Percentiles rank a stretch among this genome's conserved stretches.
Evolutionary conservation across 1,140 invertebrate genomes (phyloP).

Genomic region (Papilio machaon): DNA sequence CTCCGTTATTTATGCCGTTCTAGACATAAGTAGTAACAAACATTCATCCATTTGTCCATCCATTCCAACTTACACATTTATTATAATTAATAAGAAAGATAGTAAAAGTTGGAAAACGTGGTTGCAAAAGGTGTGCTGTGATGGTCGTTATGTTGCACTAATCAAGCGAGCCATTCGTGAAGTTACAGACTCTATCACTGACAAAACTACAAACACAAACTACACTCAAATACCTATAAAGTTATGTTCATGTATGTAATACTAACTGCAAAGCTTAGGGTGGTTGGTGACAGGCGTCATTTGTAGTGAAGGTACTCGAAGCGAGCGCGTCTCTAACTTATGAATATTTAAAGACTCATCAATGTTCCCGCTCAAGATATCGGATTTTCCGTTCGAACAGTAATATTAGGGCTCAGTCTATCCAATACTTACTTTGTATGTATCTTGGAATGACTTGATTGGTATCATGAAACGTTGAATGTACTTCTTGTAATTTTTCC

Average conservation of each 20-base stretch:
- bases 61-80: too few relatives aligned
- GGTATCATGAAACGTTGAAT: conserved; percentile 42
- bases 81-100: too few relatives aligned
- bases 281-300: conserved; percentile 67
- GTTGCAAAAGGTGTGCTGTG: too few relatives aligned
- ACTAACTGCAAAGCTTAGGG: conserved; percentile 40
- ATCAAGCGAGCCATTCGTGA: too few relatives aligned
- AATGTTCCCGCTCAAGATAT: conserved; percentile 74
- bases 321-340: conserved; percentile 59
- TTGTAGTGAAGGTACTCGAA: conserved; percentile 58
- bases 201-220: too few relatives aligned
- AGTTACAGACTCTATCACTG: too few relatives aligned
- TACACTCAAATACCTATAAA: background rate
- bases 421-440: conserved; percentile 52
- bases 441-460: conserved; percentile 43
- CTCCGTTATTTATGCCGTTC: too few relatives aligned
- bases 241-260: background rate
- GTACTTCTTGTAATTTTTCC: too few relatives aligned
- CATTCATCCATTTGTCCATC: too few relatives aligned
- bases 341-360: conserved; percentile 77
- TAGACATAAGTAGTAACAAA: too few relatives aligned
- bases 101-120: too few relatives aligned
- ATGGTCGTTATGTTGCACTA: too few relatives aligned
- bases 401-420: conserved; percentile 59
- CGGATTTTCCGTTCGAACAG: conserved; percentile 72